These are phyloP conservation scores for Lasioglossum oenotherae DNA, from an alignment of 2,888 invertebrate species.

Conservation along the genomic window DNA sequence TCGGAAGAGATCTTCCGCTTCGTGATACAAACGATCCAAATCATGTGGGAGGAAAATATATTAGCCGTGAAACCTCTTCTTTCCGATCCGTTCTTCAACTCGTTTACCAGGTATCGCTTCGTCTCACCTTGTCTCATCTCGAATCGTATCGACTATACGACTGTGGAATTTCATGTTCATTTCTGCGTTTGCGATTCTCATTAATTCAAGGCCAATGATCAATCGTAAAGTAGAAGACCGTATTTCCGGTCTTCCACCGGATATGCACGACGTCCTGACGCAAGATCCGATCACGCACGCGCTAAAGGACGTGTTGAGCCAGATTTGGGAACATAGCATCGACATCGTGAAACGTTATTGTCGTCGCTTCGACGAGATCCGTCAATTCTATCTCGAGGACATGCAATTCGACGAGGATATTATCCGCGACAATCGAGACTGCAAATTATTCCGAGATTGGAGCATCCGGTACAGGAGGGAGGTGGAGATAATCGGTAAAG, in stretches of 20 bases:
- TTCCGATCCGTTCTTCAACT: conserved; percentile 88
- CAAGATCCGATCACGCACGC: conserved; percentile 87
- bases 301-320: conserved; percentile 86
- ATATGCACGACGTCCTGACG: conserved; percentile 89
- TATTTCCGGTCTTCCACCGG: conserved; percentile 90
- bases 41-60: conserved; percentile 89
- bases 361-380: conserved; percentile 88
- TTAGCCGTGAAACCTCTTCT: conserved; percentile 90
- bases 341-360: conserved; percentile 88
- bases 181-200: neutral
- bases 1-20: conserved; percentile 86
- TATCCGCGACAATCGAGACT: conserved; percentile 87
- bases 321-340: conserved; percentile 87
- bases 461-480: conserved; percentile 90
- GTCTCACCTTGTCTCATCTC: neutral
- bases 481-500: conserved; percentile 88
- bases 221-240: conserved; percentile 93
- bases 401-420: conserved; percentile 87
- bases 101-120: conserved; percentile 89
- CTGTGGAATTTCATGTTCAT: neutral
- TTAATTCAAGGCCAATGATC: conserved; percentile 88
- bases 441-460: conserved; percentile 87
- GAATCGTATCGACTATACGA: neutral
- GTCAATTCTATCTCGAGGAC: conserved; percentile 90
- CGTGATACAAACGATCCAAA: conserved; percentile 87